A percentile compares a stretch with the other conserved stretches of the same genome.
These are phyloP conservation scores for Ciconia nigra DNA, from an alignment of 2,797 vertebrate genomes.

Conservation along the genomic window DNA sequence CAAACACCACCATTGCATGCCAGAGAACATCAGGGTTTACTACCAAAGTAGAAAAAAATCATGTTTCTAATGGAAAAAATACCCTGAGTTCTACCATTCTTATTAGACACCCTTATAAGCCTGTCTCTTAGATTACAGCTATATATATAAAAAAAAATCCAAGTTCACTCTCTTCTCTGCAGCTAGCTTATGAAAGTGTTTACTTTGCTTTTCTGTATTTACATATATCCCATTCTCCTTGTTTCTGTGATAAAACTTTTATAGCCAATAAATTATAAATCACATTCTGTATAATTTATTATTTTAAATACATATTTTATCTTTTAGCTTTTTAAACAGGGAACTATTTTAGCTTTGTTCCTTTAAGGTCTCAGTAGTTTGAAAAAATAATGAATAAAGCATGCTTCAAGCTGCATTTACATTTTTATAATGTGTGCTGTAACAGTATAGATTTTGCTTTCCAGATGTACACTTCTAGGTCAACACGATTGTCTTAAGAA, in stretches of 20 bases:
- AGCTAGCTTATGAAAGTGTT: slow-evolving; percentile 80
- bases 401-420: slow-evolving; percentile 69
- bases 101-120: background rate
- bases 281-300: slow-evolving; percentile 83
- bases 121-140: background rate
- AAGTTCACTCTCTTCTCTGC: slow-evolving; percentile 12
- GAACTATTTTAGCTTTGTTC: slow-evolving; percentile 62
- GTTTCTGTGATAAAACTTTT: slow-evolving; percentile 91
- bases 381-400: slow-evolving; percentile 75
- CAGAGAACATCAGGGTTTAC: slow-evolving; percentile 19
- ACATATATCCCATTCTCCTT: slow-evolving; percentile 81
- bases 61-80: background rate
- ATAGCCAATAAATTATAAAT: slow-evolving; percentile 89
- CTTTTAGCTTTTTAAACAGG: slow-evolving; percentile 69
- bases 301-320: slow-evolving; percentile 82
- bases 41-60: background rate
- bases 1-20: background rate
- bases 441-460: slow-evolving; percentile 72
- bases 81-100: background rate
- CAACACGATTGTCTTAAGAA: slow-evolving; percentile 54
- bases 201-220: slow-evolving; percentile 84
- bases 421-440: slow-evolving; percentile 71
- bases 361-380: slow-evolving; percentile 69
- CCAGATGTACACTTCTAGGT: slow-evolving; percentile 60
- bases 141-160: background rate